These are phyloP conservation scores for Callimorpha dominula DNA, from an alignment of 2,888 invertebrate genomes.

Conservation along the genomic window DNA sequence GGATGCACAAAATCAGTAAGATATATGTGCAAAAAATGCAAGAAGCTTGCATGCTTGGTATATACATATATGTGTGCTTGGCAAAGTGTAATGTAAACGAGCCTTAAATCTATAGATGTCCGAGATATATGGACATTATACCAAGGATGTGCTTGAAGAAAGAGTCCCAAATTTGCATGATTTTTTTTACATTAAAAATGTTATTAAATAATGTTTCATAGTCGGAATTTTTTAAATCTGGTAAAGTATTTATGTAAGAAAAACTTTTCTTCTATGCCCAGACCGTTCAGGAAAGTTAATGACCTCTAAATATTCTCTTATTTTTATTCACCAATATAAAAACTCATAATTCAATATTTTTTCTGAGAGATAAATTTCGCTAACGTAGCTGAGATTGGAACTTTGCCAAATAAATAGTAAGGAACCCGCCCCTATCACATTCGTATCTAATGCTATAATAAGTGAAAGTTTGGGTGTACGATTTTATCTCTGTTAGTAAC, in stretches of 20 bases:
- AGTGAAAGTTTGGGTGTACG: not conserved
- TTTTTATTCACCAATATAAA: not conserved
- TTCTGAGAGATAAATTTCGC: not conserved
- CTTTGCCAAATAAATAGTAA: conserved; percentile 11
- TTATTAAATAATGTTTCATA: not conserved
- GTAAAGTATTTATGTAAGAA: too few relatives aligned
- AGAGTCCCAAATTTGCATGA: too few relatives aligned
- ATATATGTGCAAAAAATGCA: too few relatives aligned
- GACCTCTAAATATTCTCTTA: not conserved
- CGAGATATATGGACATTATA: too few relatives aligned
- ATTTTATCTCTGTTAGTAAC: conserved; percentile 51
- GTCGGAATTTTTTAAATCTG: not conserved
- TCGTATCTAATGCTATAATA: conserved; percentile 8
- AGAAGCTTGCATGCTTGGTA: too few relatives aligned
- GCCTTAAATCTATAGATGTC: too few relatives aligned
- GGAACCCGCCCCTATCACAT: not conserved
- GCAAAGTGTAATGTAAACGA: too few relatives aligned
- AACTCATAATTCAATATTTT: conserved; percentile 13
- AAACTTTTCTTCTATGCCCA: not conserved
- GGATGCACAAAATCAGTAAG: not conserved
- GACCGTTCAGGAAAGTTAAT: not conserved
- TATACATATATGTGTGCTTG: too few relatives aligned
- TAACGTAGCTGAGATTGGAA: not conserved
- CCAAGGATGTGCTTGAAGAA: too few relatives aligned
- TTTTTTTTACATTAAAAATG: not conserved